phyloP scores from a whole-genome alignment of 1,140 invertebrate genomes.

The Tribolium castaneum region DNA sequence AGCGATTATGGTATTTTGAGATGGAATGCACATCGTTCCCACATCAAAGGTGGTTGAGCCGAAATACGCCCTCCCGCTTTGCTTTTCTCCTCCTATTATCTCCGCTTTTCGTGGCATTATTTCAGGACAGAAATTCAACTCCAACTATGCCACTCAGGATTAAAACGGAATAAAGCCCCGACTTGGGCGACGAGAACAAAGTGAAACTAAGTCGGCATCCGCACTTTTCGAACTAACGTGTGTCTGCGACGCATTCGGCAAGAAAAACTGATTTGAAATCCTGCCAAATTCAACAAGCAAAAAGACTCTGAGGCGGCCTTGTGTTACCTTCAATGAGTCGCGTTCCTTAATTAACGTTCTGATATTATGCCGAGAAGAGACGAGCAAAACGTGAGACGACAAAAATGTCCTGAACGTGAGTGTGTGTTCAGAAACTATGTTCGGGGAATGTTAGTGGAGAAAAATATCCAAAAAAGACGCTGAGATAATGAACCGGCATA shows the following conservation, averaged over 20 bases:
- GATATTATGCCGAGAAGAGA: background rate
- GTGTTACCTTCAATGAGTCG: background rate
- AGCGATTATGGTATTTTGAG: constrained; percentile 18
- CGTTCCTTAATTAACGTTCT: constrained; percentile 1
- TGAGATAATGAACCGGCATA: constrained; percentile 5
- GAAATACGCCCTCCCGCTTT: constrained; percentile 25
- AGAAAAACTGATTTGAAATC: background rate
- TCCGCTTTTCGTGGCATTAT: constrained; percentile 27
- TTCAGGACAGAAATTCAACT: constrained; percentile 35
- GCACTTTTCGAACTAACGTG: constrained; percentile 9
- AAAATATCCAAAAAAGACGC: background rate
- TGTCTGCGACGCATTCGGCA: background rate
- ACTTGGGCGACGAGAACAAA: constrained; percentile 18
- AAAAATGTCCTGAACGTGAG: constrained; percentile 8
- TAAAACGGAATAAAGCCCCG: constrained; percentile 18
- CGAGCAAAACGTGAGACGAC: background rate
- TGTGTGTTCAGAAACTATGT: constrained; percentile 2
- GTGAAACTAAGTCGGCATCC: constrained; percentile 7
- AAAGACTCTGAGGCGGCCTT: background rate
- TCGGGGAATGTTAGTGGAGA: background rate
- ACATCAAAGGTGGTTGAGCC: constrained; percentile 8
- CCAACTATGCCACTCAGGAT: constrained; percentile 33
- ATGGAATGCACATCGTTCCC: constrained; percentile 23
- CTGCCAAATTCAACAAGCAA: background rate
- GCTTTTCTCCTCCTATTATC: constrained; percentile 28